Evolutionary conservation across 2,888 invertebrate genomes (phyloP).

Genomic region (Ctenicera cuprea): DNA sequence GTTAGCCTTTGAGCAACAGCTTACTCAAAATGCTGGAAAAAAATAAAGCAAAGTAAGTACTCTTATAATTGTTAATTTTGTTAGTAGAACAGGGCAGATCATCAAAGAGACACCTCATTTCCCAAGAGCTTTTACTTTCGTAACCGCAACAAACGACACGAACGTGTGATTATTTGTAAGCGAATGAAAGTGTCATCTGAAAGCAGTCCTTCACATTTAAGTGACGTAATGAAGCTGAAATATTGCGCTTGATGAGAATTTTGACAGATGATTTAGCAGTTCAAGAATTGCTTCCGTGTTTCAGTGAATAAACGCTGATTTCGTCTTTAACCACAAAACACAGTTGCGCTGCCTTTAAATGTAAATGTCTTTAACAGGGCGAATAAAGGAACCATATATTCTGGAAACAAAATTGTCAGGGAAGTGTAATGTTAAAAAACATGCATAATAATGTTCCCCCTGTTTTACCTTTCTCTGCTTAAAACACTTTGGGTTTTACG

Average conservation of each 20-base stretch:
- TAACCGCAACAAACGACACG: no score
- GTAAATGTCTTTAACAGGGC: slow-evolving; percentile 25
- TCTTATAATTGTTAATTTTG: no score
- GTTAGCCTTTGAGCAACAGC: no score
- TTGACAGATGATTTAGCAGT: slow-evolving; percentile 24
- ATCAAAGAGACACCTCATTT: no score
- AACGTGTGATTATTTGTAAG: slow-evolving; percentile 8
- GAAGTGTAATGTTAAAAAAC: slow-evolving; percentile 11
- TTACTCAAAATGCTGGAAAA: not conserved
- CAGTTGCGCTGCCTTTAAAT: slow-evolving; percentile 22
- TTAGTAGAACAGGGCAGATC: no score
- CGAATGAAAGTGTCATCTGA: not conserved
- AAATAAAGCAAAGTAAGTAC: no score
- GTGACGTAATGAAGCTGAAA: slow-evolving; percentile 18
- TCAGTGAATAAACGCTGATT: slow-evolving; percentile 19
- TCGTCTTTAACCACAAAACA: slow-evolving; percentile 15
- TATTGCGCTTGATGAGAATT: slow-evolving; percentile 29
- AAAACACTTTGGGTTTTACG: not conserved
- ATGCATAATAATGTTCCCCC: not conserved
- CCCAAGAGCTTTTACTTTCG: no score
- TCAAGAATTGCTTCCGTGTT: slow-evolving; percentile 19
- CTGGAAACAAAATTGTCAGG: not conserved
- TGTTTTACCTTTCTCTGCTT: not conserved
- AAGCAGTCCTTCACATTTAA: not conserved
- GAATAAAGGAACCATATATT: slow-evolving; percentile 22